phyloP scores from a whole-genome alignment of 2,113 vertebrate species.

The Cyanoderma ruficeps region DNA sequence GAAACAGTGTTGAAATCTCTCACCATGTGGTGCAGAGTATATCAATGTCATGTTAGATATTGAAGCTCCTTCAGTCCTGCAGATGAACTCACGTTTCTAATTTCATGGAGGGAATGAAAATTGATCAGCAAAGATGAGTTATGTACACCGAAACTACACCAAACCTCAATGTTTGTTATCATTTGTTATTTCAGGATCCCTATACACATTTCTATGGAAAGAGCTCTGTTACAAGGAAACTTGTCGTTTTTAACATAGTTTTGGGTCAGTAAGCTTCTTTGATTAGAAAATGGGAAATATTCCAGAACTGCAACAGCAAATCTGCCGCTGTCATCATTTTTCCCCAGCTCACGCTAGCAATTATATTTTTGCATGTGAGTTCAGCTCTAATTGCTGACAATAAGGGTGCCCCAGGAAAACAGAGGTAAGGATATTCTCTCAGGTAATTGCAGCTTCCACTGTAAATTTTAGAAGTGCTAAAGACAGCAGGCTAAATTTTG shows the following conservation, averaged over 20 bases:
- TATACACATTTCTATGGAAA: background rate
- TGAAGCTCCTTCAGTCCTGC: background rate
- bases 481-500: background rate
- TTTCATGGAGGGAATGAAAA: background rate
- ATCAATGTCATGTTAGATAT: background rate
- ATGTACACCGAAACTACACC: background rate
- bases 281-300: background rate
- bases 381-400: background rate
- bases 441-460: background rate
- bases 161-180: background rate
- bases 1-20: background rate
- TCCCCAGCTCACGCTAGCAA: background rate
- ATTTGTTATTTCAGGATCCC: background rate
- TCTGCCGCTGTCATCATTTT: background rate
- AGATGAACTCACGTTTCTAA: background rate
- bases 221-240: background rate
- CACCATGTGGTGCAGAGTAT: background rate
- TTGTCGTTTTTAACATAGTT: background rate
- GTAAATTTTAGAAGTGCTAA: background rate
- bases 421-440: background rate
- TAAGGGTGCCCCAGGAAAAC: background rate
- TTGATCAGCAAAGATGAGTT: background rate
- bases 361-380: background rate
- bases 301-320: background rate
- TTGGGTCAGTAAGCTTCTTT: background rate